Conservation (phyloP, 2,797 vertebrate species). For the Cottoperca gobio region DNA sequence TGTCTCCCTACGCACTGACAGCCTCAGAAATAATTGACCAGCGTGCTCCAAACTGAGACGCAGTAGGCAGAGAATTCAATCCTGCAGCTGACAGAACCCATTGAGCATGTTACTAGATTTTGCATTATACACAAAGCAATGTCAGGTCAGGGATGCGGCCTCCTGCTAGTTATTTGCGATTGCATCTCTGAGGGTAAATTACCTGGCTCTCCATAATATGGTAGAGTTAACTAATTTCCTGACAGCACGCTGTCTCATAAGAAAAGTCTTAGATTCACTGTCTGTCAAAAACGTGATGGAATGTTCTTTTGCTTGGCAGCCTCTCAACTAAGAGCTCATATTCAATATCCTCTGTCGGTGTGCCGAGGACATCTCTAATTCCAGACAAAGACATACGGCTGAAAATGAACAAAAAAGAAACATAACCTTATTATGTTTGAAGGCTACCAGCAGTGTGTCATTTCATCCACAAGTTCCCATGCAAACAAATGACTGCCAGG, state of each 20-base stretch:
- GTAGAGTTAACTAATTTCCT: conserved; percentile 87
- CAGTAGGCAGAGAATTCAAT: conserved; percentile 88
- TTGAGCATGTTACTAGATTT: conserved; percentile 87
- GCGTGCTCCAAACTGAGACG: conserved; percentile 86
- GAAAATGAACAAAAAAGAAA: conserved; percentile 80
- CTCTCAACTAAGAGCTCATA: conserved; percentile 74
- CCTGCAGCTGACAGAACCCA: conserved; percentile 87
- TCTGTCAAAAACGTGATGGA: conserved; percentile 83
- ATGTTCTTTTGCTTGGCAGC: conserved; percentile 74
- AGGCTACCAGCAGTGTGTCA: conserved; percentile 79
- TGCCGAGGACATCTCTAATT: conserved; percentile 74
- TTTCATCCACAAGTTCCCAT: conserved; percentile 83
- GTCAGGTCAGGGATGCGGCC: conserved; percentile 86
- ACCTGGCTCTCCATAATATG: conserved; percentile 85
- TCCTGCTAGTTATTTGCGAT: conserved; percentile 85
- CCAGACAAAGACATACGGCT: conserved; percentile 74
- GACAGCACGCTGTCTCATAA: conserved; percentile 76
- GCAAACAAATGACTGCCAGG: conserved; percentile 39
- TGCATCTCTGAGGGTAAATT: conserved; percentile 86
- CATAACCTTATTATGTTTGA: conserved; percentile 82
- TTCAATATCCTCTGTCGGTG: conserved; percentile 75
- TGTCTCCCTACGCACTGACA: conserved; percentile 85
- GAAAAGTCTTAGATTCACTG: conserved; percentile 79
- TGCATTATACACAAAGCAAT: conserved; percentile 88
- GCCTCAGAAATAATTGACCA: conserved; percentile 91